Conservation (phyloP, 2,888 invertebrate species). For the Synergus itoensis region DNA sequence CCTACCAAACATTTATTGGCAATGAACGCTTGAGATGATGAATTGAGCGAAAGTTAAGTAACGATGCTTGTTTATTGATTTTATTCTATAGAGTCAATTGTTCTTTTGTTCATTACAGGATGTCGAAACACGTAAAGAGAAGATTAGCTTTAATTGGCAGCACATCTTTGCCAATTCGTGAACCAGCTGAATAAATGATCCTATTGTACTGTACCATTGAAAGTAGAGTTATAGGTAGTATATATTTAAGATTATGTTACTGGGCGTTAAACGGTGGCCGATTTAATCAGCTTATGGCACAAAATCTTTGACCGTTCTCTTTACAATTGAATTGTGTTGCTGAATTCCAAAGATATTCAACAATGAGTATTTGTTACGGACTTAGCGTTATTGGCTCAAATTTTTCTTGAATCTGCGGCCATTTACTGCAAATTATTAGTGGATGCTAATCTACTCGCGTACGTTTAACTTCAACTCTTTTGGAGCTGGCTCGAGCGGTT, state of each 20-base stretch:
- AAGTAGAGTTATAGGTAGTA: not conserved
- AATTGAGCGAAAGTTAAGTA: constrained; percentile 19
- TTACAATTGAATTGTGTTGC: constrained; percentile 16
- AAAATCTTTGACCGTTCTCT: constrained; percentile 56
- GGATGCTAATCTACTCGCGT: not conserved
- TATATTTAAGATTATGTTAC: constrained; percentile 45
- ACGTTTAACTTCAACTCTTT: not conserved
- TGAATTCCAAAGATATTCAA: constrained; percentile 48
- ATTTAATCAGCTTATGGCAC: constrained; percentile 69
- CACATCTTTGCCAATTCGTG: constrained; percentile 19
- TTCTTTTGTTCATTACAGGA: constrained; percentile 12
- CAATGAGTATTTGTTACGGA: constrained; percentile 62
- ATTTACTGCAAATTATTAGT: not conserved
- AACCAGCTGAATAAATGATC: constrained; percentile 59
- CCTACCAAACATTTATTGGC: constrained; percentile 39
- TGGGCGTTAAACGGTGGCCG: constrained; percentile 56
- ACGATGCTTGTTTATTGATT: constrained; percentile 12
- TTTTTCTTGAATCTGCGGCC: constrained; percentile 26
- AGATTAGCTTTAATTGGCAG: constrained; percentile 12
- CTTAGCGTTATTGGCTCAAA: constrained; percentile 53
- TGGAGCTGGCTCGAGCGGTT: constrained; percentile 16
- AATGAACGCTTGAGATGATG: constrained; percentile 21
- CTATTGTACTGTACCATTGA: not conserved
- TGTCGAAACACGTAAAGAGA: too few species aligned
- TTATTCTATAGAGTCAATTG: not conserved